phyloP scores from a whole-genome alignment of 2,888 invertebrate species.

The Parochlus steinenii region DNA sequence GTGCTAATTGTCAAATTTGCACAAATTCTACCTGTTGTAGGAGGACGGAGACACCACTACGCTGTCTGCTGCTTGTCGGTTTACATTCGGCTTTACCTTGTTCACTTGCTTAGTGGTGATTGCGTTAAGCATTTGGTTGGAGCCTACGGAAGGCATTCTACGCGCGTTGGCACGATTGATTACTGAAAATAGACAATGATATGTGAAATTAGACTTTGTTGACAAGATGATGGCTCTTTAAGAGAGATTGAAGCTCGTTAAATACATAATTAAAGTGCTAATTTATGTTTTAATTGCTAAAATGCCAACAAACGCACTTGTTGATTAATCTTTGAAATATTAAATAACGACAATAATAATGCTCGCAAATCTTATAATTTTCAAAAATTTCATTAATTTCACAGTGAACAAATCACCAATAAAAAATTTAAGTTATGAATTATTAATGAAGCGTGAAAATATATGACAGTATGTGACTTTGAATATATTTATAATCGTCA shows the following conservation, averaged over 20 bases:
- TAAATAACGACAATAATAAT: no score
- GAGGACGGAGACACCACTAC: conserved; percentile 51
- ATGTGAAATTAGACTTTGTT: neutral
- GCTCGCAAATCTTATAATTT: neutral
- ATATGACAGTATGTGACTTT: neutral
- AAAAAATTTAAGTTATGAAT: neutral
- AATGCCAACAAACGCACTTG: no score
- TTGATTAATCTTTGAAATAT: no score
- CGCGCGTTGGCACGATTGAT: conserved; percentile 69
- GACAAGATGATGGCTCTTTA: neutral
- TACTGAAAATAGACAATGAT: conserved; percentile 35
- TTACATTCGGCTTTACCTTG: conserved; percentile 78
- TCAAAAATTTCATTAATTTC: neutral
- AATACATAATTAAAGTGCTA: neutral
- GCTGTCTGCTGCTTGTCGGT: conserved; percentile 50
- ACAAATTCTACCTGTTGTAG: conserved; percentile 49
- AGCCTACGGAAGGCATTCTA: conserved; percentile 52
- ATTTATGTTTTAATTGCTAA: no score
- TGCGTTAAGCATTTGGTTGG: conserved; percentile 53
- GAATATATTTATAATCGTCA: neutral
- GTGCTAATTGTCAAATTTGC: no score
- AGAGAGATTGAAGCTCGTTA: neutral
- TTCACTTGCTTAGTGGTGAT: conserved; percentile 68
- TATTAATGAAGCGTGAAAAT: no score
- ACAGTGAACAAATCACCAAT: no score